A percentile compares a stretch with the other conserved stretches of the same genome.
These are phyloP conservation scores for Muraenolepis orangiensis DNA, from an alignment of 2,797 vertebrate genomes.

Conservation along the genomic window DNA sequence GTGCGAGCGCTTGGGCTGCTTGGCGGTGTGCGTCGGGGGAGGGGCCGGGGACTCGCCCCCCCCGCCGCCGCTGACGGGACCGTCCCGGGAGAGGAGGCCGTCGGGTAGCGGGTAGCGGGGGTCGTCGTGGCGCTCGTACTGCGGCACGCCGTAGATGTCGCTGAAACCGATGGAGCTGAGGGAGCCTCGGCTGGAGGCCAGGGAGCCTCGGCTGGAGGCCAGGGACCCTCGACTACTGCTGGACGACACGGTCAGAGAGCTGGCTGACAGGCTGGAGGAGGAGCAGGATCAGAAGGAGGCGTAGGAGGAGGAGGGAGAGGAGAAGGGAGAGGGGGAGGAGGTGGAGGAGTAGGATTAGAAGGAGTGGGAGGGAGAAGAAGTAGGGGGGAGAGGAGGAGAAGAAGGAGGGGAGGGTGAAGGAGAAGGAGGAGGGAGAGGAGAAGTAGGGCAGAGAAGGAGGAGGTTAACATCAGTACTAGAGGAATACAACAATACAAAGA, in stretches of 20 bases:
- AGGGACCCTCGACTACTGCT: slow-evolving; percentile 95
- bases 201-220: slow-evolving; percentile 90
- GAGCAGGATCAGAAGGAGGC: background rate
- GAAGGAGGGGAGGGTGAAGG: too few relatives aligned
- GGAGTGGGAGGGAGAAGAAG: too few relatives aligned
- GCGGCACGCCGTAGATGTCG: slow-evolving; percentile 94
- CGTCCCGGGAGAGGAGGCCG: slow-evolving; percentile 77
- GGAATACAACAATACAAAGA: background rate
- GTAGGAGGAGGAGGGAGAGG: too few relatives aligned
- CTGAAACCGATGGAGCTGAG: slow-evolving; percentile 97
- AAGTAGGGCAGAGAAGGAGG: too few relatives aligned
- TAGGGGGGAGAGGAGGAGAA: background rate
- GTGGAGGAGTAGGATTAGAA: too few relatives aligned
- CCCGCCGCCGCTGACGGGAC: slow-evolving; percentile 33
- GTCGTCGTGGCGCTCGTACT: slow-evolving; percentile 87
- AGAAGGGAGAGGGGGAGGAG: background rate
- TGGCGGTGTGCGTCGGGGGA: slow-evolving; percentile 74
- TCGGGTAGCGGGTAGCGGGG: slow-evolving; percentile 84
- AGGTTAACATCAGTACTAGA: background rate
- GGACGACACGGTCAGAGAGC: slow-evolving; percentile 92
- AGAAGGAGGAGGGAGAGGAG: background rate
- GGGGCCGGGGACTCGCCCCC: background rate
- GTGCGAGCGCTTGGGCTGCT: slow-evolving; percentile 81
- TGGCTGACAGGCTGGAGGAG: slow-evolving; percentile 84
- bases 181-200: slow-evolving; percentile 93